Percentiles rank a stretch among this genome's conserved stretches.
Evolutionary conservation across 1,140 invertebrate genomes (phyloP).

Genomic region (Lepidurus apus): DNA sequence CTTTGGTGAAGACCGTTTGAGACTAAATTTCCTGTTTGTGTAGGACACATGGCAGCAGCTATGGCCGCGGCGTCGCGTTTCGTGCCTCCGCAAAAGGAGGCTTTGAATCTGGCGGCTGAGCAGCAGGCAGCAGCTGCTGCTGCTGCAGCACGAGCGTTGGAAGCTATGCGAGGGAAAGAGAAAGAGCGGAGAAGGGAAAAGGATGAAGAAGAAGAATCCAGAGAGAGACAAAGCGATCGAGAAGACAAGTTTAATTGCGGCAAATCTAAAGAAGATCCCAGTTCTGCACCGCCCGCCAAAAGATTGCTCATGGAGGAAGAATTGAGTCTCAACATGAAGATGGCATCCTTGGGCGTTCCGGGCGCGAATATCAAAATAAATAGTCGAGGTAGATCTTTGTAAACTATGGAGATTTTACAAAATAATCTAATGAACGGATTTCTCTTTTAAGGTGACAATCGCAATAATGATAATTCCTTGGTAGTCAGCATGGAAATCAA

Average conservation of each 20-base stretch:
- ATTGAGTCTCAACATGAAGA: conserved; percentile 39
- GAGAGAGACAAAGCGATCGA: conserved; percentile 37
- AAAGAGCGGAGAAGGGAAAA: conserved; percentile 39
- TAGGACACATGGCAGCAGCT: conserved; percentile 35
- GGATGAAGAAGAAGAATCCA: conserved; percentile 40
- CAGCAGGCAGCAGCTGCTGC: conserved; percentile 38
- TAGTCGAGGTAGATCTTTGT: conserved; percentile 63
- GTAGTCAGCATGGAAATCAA: conserved; percentile 95
- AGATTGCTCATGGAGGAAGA: conserved; percentile 48
- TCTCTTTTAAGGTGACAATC: conserved; percentile 48
- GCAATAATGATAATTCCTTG: conserved; percentile 73
- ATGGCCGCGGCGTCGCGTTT: conserved; percentile 44
- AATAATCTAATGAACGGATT: not conserved
- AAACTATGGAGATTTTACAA: not conserved
- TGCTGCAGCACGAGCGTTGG: conserved; percentile 45
- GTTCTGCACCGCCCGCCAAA: conserved; percentile 44
- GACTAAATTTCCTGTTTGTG: not conserved
- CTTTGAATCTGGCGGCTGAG: conserved; percentile 53
- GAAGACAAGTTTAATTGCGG: conserved; percentile 34
- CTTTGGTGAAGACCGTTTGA: not conserved
- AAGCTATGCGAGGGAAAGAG: conserved; percentile 43
- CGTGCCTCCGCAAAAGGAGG: conserved; percentile 52
- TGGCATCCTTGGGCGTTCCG: conserved; percentile 44
- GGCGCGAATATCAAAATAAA: conserved; percentile 84
- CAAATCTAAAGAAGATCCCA: conserved; percentile 34